These are phyloP conservation scores for Enchytraeus crypticus DNA, from an alignment of 2,888 invertebrate genomes.

Conservation along the genomic window DNA sequence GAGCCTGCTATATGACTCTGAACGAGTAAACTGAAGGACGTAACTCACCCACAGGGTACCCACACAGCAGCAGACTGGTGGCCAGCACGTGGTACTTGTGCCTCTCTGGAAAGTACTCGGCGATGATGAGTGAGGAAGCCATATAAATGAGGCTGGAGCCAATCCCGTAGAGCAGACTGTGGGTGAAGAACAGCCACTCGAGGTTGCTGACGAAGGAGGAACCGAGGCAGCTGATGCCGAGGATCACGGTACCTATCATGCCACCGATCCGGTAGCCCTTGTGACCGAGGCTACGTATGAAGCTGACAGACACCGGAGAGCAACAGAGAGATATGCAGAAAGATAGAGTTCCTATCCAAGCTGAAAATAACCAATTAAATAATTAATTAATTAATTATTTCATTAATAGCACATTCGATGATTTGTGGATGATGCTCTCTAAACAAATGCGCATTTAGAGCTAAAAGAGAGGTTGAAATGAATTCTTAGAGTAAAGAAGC, in stretches of 20 bases:
- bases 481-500: background rate
- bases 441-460: background rate
- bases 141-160: constrained; percentile 34
- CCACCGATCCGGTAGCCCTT: constrained; percentile 30
- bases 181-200: constrained; percentile 34
- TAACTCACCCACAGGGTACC: constrained; percentile 31
- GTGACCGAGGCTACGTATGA: constrained; percentile 29
- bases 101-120: constrained; percentile 33
- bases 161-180: constrained; percentile 30
- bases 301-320: constrained; percentile 29
- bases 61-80: constrained; percentile 34
- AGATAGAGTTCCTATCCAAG: constrained; percentile 35
- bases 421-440: background rate
- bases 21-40: too few species aligned
- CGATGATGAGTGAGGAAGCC: constrained; percentile 33
- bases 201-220: constrained; percentile 29
- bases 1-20: too few species aligned
- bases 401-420: background rate
- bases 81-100: constrained; percentile 34
- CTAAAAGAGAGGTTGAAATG: background rate
- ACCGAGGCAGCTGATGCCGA: constrained; percentile 27
- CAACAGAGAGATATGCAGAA: constrained; percentile 32
- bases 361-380: constrained; percentile 15
- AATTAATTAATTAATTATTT: background rate
- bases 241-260: constrained; percentile 27